These are phyloP conservation scores for Leucoptera coffeella DNA, from an alignment of 2,888 invertebrate species.

Conservation along the genomic window DNA sequence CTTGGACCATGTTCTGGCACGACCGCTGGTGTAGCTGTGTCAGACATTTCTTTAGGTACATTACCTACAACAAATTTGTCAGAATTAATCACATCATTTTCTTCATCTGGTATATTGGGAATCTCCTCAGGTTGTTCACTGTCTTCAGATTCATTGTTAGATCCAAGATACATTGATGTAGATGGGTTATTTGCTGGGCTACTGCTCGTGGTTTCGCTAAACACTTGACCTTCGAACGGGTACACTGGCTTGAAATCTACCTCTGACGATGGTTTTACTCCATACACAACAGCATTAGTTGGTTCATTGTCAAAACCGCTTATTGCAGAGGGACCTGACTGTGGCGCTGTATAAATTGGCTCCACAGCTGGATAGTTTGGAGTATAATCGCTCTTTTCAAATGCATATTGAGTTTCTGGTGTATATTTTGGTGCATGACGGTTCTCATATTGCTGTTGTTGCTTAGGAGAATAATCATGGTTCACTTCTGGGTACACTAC, in stretches of 20 bases:
- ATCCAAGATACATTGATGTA: slow-evolving; percentile 41
- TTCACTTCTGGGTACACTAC: slow-evolving; percentile 38
- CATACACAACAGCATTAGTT: slow-evolving; percentile 33
- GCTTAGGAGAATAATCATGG: slow-evolving; percentile 14
- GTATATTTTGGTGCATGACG: slow-evolving; percentile 34
- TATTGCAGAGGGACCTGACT: slow-evolving; percentile 24
- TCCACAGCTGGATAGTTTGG: slow-evolving; percentile 28
- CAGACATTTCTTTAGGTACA: slow-evolving; percentile 52
- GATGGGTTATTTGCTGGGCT: slow-evolving; percentile 32
- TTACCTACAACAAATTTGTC: slow-evolving; percentile 63
- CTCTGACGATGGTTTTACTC: slow-evolving; percentile 33
- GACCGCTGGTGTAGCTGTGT: slow-evolving; percentile 49
- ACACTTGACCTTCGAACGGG: slow-evolving; percentile 35
- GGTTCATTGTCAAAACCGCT: slow-evolving; percentile 24
- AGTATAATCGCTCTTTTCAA: slow-evolving; percentile 22
- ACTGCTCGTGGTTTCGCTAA: slow-evolving; percentile 29
- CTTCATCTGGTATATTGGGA: slow-evolving; percentile 19
- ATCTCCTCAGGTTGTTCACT: slow-evolving; percentile 12
- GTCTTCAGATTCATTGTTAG: slow-evolving; percentile 29
- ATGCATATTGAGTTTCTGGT: slow-evolving; percentile 27
- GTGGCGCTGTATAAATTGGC: slow-evolving; percentile 36
- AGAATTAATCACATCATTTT: slow-evolving; percentile 16
- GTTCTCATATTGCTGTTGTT: slow-evolving; percentile 22
- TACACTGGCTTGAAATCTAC: slow-evolving; percentile 42
- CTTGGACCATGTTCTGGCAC: slow-evolving; percentile 64